Evolutionary conservation across 2,797 vertebrate species (phyloP).

Genomic region (Acanthurus tractus): DNA sequence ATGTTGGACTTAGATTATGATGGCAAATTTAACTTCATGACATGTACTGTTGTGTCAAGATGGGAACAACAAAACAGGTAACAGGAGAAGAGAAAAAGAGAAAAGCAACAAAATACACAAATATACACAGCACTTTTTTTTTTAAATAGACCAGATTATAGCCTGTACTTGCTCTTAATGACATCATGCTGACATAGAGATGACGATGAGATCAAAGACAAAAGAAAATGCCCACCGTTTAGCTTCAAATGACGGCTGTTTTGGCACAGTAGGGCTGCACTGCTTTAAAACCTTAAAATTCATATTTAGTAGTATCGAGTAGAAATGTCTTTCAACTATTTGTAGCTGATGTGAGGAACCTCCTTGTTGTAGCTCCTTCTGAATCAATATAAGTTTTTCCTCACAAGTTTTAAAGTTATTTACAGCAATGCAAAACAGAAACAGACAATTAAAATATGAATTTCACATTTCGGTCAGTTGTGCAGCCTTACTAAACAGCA

Average conservation of each 20-base stretch:
- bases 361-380: slow-evolving; percentile 1
- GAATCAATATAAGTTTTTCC: slow-evolving; percentile 4
- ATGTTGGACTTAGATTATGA: background rate
- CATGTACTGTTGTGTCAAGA: slow-evolving; percentile 1
- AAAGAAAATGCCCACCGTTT: slow-evolving; percentile 55
- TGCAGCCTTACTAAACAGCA: slow-evolving; percentile 77
- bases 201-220: slow-evolving; percentile 82
- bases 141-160: slow-evolving; percentile 20
- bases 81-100: background rate
- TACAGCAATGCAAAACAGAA: background rate
- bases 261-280: slow-evolving; percentile 75
- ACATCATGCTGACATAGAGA: slow-evolving; percentile 81
- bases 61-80: slow-evolving; percentile 9
- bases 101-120: slow-evolving; percentile 18
- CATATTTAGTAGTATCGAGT: background rate
- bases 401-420: slow-evolving; percentile 4
- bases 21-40: slow-evolving; percentile 5
- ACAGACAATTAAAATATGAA: background rate
- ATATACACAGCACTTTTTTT: slow-evolving; percentile 14
- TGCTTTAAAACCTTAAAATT: slow-evolving; percentile 7
- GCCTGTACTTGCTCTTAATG: slow-evolving; percentile 62
- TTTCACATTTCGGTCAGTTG: slow-evolving; percentile 20
- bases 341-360: slow-evolving; percentile 1
- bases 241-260: slow-evolving; percentile 65
- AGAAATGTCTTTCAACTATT: slow-evolving; percentile 17